Evolutionary conservation across 2,888 invertebrate genomes (phyloP), one percentile per base, ranked within the genome.

Genomic region (Thymelicus acteon): DNA sequence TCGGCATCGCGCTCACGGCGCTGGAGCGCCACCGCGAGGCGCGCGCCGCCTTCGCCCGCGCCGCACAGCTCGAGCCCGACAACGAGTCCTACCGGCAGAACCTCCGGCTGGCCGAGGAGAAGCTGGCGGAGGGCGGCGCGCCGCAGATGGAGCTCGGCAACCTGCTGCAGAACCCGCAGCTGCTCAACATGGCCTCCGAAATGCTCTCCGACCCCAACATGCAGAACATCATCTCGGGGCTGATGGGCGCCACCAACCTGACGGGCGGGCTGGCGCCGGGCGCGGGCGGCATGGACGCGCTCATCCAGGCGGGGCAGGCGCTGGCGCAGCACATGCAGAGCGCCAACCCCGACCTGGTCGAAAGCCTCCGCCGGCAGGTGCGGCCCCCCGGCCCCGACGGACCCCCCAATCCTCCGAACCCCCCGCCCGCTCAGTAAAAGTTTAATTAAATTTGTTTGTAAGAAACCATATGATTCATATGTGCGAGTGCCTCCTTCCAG

Each of bases 21-120:
- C 91, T 98, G 74, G 96, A 97, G 73, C 95, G 96, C 77, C 97
- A 97, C 85, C 95, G 95, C 72, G 97, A 98, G 83, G 99, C 99
- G 0, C 95, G 96, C 73, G 95, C 96, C 67, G 97, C 98, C 13
- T 99, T 98, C 89, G 95, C 96, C 74, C 97, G 97, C 80, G 99
- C 99, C 2, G 91, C 98, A 49, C 96, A 97, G 83, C 92, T 99
- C 75, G 99, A 99, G 82, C 99, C 99, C 0, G 96, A 96, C 58
- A 99, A 99, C 89, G 97, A 97, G 74, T 97, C 97, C 78, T 98
- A 98, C 87, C 95, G 96, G 75, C 97, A 96, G 84, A 99, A 99
- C 92, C 90, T 99, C 76, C 95, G 96, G 78, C 95, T 98, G 57
- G 96, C 98, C 0, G 97, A 98, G 82, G 97, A 98, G 80, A 94